Base-by-base conservation (phyloP, 2,888 invertebrate species). In the Amaurobius ferox region DNA sequence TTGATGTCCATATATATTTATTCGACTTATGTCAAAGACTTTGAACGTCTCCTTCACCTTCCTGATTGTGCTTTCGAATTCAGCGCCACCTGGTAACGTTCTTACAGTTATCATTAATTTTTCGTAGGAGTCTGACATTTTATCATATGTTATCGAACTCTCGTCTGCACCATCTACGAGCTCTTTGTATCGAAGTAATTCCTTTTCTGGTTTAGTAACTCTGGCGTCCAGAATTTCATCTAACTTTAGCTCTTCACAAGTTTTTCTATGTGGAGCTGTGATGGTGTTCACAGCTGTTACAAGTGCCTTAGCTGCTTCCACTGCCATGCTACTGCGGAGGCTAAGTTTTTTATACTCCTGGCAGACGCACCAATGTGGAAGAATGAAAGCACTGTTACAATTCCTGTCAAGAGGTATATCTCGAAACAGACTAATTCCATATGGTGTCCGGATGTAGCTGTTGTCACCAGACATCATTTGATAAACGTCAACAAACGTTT, bases 1-100 rank as follows among this genome's bases (percentile, higher is more conserved):
- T 87, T 91, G 91, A 74, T 90, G 89, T 0, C 91, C 91, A 83
- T 91, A 92, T 19, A 89, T 78, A 88, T 92, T 92, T 6, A 91
- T 90, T 39, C 92, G 89, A 76, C 91, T 92, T 26, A 92, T 90
- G 26, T 96, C 96, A 0, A 94, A 92, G 0, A 95, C 90, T 67
- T 91, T 90, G 6, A 86, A 88, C 16, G 62, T 67, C 88, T 90
- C 28, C 71, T 88, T 72, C 28, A 77, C 89, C 92, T 91, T 28
- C 13, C 94, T 92, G 7, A 96, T 92, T 0, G 96, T 96, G 0
- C 94, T 95, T 91, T 97, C 97, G 90, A 97, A 97, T 66, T 94
- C 91, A 0, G 94, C 96, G 62, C 92, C 92, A 0, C 96, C 94
- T 0, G 96, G 96, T 39, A 90, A 88, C 0, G 95, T 94, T 86